A percentile compares a stretch with the other conserved stretches of the same genome.
phyloP scores from a whole-genome alignment of 64 coral and sea anemone species.

The Pocillopora verrucosa region DNA sequence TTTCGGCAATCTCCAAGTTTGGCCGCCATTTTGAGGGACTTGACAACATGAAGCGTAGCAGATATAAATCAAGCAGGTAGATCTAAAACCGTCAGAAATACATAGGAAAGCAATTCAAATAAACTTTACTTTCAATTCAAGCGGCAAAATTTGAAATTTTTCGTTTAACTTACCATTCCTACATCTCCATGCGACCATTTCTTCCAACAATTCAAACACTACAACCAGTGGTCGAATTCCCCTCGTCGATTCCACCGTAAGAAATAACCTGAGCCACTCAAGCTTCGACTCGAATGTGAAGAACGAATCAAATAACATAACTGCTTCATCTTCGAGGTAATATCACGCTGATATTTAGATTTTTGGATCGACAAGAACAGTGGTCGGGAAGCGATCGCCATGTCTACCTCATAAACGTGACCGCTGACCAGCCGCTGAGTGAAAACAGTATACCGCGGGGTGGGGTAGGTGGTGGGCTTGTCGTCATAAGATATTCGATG shows the following conservation, averaged over 20 bases:
- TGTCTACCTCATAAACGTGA: constrained; percentile 14
- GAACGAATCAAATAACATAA: constrained; percentile 10
- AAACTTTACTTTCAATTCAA: too few relatives aligned
- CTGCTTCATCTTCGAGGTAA: too few relatives aligned
- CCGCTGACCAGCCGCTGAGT: constrained; percentile 22
- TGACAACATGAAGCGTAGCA: constrained; percentile 36
- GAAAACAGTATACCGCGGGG: too few relatives aligned
- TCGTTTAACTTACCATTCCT: too few relatives aligned
- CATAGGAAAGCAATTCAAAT: constrained; percentile 3
- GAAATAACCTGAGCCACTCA: constrained; percentile 30
- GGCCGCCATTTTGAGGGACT: constrained; percentile 23
- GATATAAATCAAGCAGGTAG: constrained; percentile 18
- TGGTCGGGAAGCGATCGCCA: background rate
- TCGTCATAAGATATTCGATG: too few relatives aligned
- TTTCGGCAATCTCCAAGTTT: constrained; percentile 12
- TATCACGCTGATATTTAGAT: constrained; percentile 13
- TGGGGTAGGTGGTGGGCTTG: too few relatives aligned
- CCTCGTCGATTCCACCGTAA: constrained; percentile 16
- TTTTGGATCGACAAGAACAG: background rate
- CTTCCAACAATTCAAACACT: constrained; percentile 26
- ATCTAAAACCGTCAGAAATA: constrained; percentile 37
- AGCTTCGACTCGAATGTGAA: constrained; percentile 20
- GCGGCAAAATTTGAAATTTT: too few relatives aligned
- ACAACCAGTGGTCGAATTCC: constrained; percentile 20
- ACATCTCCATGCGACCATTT: background rate